Evolutionary conservation across 2,797 vertebrate species (phyloP), one percentile per base, ranked within the genome.

Genomic region (Bovichtus variegatus): DNA sequence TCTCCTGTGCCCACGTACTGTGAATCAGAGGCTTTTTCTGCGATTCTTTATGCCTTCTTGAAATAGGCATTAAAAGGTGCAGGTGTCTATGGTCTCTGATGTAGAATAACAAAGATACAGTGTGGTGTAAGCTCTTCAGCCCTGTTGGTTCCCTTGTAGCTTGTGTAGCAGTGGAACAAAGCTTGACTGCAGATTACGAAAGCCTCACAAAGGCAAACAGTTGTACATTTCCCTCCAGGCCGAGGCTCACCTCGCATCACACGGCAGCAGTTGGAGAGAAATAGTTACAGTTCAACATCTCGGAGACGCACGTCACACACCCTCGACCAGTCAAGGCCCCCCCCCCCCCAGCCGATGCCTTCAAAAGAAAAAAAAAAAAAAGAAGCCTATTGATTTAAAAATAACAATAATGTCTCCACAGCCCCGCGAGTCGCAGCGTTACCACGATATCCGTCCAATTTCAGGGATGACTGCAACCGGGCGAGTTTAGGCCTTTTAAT

Each of bases 341-440:
- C n/a, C 38, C 46, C 63, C 2, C n/a, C n/a, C n/a, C n/a, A 53
- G 88, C 67, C 21, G 10, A 70, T 40, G 60, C 60, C 77, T 25
- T 57, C n/a, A n/a, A n/a, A n/a, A n/a, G n/a, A n/a, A n/a, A n/a
- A n/a, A n/a, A n/a, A 79, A 83, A 84, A 85, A 82, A 51, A 76
- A 82, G 82, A 59, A 69, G 41, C 29, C 23, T 74, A 87, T 87
- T 80, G 91, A 90, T 87, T 91, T 91, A 77, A 51, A 87, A 91
- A 87, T 78, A 51, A 80, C 83, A 90, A 79, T 60, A 71, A 77
- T 1, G 31, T 55, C 74, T 75, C 69, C 58, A 19, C 46, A 67
- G 87, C 53, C 47, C 44, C 68, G 64, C 72, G 58, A 82, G 58
- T 77, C 46, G 5, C 61, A 25, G 53, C 58, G 40, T 89, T 81